Percentiles rank a stretch among this genome's conserved stretches.
phyloP scores from a whole-genome alignment of 2,797 vertebrate species.

The Odontamblyopus rebecca region DNA sequence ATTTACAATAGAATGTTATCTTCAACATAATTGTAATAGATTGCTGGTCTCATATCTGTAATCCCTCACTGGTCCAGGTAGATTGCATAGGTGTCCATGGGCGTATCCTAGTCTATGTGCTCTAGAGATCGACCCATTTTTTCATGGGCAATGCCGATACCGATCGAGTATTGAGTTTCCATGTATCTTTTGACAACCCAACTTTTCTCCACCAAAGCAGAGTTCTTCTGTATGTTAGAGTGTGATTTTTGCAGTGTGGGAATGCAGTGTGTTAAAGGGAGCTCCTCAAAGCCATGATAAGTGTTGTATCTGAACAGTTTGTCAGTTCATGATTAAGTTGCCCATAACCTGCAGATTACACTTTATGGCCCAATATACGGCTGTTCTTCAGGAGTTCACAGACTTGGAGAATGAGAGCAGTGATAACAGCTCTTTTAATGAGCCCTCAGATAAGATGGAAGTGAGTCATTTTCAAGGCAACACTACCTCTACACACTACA shows the following conservation, averaged over 20 bases:
- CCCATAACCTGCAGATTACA: constrained; percentile 72
- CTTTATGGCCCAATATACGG: constrained; percentile 75
- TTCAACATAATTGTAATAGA: no score
- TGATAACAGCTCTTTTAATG: constrained; percentile 79
- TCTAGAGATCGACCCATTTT: no score
- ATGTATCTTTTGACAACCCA: no score
- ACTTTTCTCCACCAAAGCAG: no score
- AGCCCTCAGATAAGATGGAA: constrained; percentile 80
- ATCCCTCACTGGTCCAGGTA: no score
- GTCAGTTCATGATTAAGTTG: constrained; percentile 66
- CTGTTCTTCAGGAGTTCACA: constrained; percentile 72
- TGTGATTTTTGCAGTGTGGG: neutral
- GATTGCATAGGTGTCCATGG: no score
- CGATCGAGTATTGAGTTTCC: no score
- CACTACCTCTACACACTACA: constrained; percentile 19
- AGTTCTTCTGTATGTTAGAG: no score
- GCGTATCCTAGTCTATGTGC: no score
- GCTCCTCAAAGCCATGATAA: constrained; percentile 24
- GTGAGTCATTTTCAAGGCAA: constrained; percentile 71
- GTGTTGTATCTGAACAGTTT: constrained; percentile 49
- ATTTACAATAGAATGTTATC: no score
- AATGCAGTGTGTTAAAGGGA: constrained; percentile 5
- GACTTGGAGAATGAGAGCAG: constrained; percentile 69
- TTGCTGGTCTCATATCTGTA: no score
- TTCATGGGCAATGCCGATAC: no score